Conservation (phyloP, 2,113 vertebrate genomes). For the Actinemys pallida region DNA sequence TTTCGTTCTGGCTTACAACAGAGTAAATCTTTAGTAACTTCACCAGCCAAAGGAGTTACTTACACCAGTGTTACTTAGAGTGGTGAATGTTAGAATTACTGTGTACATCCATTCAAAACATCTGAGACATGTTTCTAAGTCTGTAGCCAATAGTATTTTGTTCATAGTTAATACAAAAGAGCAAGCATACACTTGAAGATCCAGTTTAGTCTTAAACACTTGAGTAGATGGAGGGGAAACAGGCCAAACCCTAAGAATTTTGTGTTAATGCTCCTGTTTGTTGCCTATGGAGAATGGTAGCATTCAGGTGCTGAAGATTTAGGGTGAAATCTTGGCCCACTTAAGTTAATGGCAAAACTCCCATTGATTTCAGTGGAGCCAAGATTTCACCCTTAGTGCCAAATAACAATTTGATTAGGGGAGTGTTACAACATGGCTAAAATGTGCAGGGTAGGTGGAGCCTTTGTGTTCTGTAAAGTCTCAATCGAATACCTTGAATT, state of each 20-base stretch:
- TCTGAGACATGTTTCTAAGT: not conserved
- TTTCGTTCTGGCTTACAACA: not conserved
- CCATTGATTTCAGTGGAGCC: not conserved
- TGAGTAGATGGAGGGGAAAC: not conserved
- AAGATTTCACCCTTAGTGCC: slow-evolving; percentile 4
- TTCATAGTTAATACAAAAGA: not conserved
- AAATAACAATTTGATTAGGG: slow-evolving; percentile 24
- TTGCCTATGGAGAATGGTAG: not conserved
- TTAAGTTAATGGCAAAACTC: not conserved
- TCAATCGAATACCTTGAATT: not conserved
- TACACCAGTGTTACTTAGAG: not conserved
- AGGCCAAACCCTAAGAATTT: not conserved
- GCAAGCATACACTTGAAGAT: not conserved
- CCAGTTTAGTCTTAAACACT: not conserved
- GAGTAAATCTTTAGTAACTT: not conserved
- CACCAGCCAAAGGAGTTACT: not conserved
- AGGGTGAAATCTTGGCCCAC: not conserved
- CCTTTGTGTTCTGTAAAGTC: slow-evolving; percentile 41
- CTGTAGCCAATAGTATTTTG: not conserved
- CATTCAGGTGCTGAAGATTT: not conserved
- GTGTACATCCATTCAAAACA: not conserved
- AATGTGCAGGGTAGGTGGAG: not conserved
- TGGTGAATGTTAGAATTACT: not conserved
- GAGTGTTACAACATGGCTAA: not conserved
- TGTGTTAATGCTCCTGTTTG: not conserved